Evolutionary conservation across 1,140 invertebrate genomes (phyloP).

Genomic region (Pseudomyrmex flavicornis): DNA sequence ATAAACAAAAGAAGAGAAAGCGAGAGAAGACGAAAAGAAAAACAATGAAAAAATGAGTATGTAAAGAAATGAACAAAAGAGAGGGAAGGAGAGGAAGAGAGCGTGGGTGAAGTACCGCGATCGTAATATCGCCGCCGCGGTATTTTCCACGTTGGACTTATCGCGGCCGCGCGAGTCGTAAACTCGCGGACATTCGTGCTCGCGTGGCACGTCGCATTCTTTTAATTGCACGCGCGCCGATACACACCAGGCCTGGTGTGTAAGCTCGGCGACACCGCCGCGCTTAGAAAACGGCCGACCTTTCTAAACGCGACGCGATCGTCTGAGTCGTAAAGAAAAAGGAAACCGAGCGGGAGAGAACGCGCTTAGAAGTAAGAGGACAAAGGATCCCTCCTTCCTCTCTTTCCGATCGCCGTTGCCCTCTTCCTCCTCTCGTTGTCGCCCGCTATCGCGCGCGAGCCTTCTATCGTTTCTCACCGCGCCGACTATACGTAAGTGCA

Average conservation of each 20-base stretch:
- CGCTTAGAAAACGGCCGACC: conserved; percentile 41
- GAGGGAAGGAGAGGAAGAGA: neutral
- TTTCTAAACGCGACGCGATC: conserved; percentile 52
- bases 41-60: too few relatives aligned
- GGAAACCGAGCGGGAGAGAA: neutral
- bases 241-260: neutral
- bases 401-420: conserved; percentile 37
- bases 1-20: too few relatives aligned
- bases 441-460: conserved; percentile 60
- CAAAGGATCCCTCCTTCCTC: conserved; percentile 49
- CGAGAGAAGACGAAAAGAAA: too few relatives aligned
- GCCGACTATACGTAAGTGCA: conserved; percentile 40
- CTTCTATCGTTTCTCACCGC: conserved; percentile 73
- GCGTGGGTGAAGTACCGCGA: conserved; percentile 61
- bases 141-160: conserved; percentile 61
- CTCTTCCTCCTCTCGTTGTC: conserved; percentile 50
- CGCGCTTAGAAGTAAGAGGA: conserved; percentile 10
- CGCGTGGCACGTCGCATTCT: conserved; percentile 60
- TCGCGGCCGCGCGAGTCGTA: conserved; percentile 61
- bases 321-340: conserved; percentile 25
- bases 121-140: conserved; percentile 57
- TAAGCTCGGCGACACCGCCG: conserved; percentile 31
- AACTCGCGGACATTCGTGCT: conserved; percentile 66
- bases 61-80: too few relatives aligned
- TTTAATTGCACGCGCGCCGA: conserved; percentile 66